A percentile compares a stretch with the other conserved stretches of the same genome.
Conservation (phyloP, 2,888 invertebrate species). For the Apodemia mormo region DNA sequence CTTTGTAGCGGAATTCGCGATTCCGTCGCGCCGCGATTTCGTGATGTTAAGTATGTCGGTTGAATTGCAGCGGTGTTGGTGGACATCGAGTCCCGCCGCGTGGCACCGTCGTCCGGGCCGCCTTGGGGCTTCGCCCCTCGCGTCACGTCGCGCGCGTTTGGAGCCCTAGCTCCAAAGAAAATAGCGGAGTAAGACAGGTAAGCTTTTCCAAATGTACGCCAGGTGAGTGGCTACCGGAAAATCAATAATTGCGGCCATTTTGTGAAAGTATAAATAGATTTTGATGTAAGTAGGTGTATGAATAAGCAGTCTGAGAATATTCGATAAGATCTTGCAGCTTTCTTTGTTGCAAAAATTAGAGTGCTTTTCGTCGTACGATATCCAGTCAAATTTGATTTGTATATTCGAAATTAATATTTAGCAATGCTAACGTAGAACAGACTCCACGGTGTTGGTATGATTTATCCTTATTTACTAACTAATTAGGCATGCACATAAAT, state of each 20-base stretch:
- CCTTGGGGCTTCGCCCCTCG: conserved; percentile 51
- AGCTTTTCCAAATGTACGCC: conserved; percentile 56
- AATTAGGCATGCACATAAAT: background rate
- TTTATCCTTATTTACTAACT: too few relatives aligned
- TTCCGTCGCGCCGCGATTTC: conserved; percentile 61
- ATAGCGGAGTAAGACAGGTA: conserved; percentile 65
- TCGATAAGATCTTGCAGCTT: background rate
- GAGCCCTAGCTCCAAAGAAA: conserved; percentile 75
- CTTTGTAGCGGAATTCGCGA: conserved; percentile 49
- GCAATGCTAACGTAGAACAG: background rate
- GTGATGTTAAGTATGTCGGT: conserved; percentile 73
- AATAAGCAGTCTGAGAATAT: conserved; percentile 19
- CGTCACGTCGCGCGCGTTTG: conserved; percentile 73
- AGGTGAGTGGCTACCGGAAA: conserved; percentile 55
- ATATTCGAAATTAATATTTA: background rate
- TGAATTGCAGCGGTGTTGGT: conserved; percentile 73
- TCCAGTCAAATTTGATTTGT: background rate
- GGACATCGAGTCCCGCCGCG: conserved; percentile 71
- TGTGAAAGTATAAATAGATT: conserved; percentile 57
- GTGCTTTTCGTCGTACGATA: background rate
- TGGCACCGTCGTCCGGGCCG: conserved; percentile 55
- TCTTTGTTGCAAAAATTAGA: background rate
- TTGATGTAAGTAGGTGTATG: conserved; percentile 24
- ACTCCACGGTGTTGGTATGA: background rate
- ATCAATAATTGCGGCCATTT: conserved; percentile 70